A percentile compares a stretch with the other conserved stretches of the same genome.
Evolutionary conservation across 2,113 vertebrate species (phyloP).

Genomic region (Procavia capensis): DNA sequence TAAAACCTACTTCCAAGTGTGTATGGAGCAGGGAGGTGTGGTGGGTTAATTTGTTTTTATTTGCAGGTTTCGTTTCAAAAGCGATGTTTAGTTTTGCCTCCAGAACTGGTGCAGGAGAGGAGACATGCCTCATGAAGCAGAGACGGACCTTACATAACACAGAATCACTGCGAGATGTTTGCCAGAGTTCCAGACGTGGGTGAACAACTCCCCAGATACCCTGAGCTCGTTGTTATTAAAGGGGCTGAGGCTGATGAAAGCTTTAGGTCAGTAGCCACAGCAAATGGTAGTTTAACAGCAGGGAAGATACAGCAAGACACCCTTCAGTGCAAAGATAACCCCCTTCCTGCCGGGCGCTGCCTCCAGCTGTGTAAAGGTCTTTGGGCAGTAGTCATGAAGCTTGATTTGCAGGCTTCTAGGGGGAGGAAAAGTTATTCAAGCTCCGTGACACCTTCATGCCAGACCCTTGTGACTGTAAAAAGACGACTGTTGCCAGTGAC

Average conservation of each 20-base stretch:
- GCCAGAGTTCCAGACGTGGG: conserved; percentile 44
- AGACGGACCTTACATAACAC: conserved; percentile 38
- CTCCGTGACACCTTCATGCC: conserved; percentile 37
- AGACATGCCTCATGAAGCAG: conserved; percentile 72
- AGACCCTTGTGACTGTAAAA: conserved; percentile 56
- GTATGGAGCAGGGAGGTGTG: not conserved
- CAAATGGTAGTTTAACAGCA: conserved; percentile 55
- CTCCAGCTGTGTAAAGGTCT: conserved; percentile 10
- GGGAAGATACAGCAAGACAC: conserved; percentile 62
- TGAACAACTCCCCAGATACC: conserved; percentile 20
- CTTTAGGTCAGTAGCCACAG: conserved; percentile 45
- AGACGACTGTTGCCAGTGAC: conserved; percentile 59
- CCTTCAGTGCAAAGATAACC: conserved; percentile 65
- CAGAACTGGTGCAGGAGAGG: conserved; percentile 54
- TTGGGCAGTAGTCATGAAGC: conserved; percentile 4
- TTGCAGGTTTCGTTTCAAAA: conserved; percentile 72
- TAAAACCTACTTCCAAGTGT: conserved; percentile 63
- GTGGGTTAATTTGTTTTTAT: conserved; percentile 82
- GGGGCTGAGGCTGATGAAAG: conserved; percentile 70
- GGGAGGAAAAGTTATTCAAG: conserved; percentile 65
- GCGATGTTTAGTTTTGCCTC: conserved; percentile 80
- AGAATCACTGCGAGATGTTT: conserved; percentile 57
- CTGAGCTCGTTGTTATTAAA: conserved; percentile 74
- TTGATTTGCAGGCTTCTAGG: conserved; percentile 53
- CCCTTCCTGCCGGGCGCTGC: not conserved